A percentile compares a stretch with the other conserved stretches of the same genome.
Conservation (phyloP, 2,113 vertebrate genomes). For the Gila orcuttii region DNA sequence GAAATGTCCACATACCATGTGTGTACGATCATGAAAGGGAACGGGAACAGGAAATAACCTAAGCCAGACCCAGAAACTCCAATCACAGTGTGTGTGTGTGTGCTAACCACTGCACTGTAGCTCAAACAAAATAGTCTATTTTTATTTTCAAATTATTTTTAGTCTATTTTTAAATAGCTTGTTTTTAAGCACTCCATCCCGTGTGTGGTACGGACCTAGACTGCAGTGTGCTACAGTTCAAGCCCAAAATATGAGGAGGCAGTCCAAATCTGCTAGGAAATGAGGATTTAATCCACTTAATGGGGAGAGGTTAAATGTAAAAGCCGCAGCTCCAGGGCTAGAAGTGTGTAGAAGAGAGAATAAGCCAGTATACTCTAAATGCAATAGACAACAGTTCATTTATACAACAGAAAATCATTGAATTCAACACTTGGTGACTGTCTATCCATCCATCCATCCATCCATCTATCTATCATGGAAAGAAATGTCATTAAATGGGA, state of each 20-base stretch:
- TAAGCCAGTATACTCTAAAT: neutral
- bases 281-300: slow-evolving; percentile 34
- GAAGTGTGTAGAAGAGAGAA: neutral
- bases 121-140: neutral
- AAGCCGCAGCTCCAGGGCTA: slow-evolving; percentile 25
- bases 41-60: neutral
- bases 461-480: neutral
- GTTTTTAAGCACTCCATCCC: slow-evolving; percentile 15
- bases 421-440: neutral
- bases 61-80: neutral
- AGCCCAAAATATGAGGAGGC: neutral
- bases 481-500: neutral
- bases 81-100: neutral
- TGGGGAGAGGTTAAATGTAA: neutral
- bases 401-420: neutral
- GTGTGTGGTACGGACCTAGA: neutral
- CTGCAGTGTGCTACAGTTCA: neutral
- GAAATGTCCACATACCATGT: neutral
- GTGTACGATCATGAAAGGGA: neutral
- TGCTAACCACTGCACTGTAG: neutral
- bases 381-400: slow-evolving; percentile 14
- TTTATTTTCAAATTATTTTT: neutral
- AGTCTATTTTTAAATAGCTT: neutral
- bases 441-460: too few species aligned
- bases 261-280: slow-evolving; percentile 19